A percentile compares a stretch with the other conserved stretches of the same genome.
phyloP scores from a whole-genome alignment of 2,113 vertebrate species.

The Chloroceryle aenea region DNA sequence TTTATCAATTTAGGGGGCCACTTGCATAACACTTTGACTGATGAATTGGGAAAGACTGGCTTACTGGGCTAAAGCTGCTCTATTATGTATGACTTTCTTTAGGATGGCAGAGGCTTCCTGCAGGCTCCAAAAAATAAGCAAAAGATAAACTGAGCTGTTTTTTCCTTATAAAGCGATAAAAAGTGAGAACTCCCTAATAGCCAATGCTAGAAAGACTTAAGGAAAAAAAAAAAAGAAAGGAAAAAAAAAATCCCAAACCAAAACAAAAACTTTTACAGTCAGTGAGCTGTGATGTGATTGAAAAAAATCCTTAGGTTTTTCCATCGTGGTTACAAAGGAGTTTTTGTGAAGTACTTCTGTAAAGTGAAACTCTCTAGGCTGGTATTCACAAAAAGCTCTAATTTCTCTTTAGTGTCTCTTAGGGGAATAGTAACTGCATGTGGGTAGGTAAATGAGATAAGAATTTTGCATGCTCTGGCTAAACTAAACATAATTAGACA shows the following conservation, averaged over 20 bases:
- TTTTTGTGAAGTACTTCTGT: constrained; percentile 62
- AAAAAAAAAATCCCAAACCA: not conserved
- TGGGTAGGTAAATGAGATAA: constrained; percentile 71
- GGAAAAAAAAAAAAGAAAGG: not conserved
- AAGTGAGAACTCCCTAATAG: constrained; percentile 44
- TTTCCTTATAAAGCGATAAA: constrained; percentile 65
- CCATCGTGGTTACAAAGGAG: constrained; percentile 48
- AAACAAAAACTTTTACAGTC: constrained; percentile 59
- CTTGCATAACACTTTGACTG: constrained; percentile 83
- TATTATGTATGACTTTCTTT: constrained; percentile 79
- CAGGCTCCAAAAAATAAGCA: constrained; percentile 60
- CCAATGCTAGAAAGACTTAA: constrained; percentile 7
- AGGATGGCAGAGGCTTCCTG: constrained; percentile 67
- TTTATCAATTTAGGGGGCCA: constrained; percentile 93
- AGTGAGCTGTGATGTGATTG: constrained; percentile 17
- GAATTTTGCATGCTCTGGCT: constrained; percentile 47
- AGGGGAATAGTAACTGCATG: constrained; percentile 52
- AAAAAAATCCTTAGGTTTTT: constrained; percentile 36
- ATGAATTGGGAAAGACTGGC: constrained; percentile 83
- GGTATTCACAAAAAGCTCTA: constrained; percentile 63
- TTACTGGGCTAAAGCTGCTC: constrained; percentile 81
- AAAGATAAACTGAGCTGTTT: constrained; percentile 66
- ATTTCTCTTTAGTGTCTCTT: constrained; percentile 72
- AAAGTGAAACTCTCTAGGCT: constrained; percentile 62
- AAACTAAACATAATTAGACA: constrained; percentile 65